Evolutionary conservation across 2,888 invertebrate genomes (phyloP).

Genomic region (Entomobrya proxima): DNA sequence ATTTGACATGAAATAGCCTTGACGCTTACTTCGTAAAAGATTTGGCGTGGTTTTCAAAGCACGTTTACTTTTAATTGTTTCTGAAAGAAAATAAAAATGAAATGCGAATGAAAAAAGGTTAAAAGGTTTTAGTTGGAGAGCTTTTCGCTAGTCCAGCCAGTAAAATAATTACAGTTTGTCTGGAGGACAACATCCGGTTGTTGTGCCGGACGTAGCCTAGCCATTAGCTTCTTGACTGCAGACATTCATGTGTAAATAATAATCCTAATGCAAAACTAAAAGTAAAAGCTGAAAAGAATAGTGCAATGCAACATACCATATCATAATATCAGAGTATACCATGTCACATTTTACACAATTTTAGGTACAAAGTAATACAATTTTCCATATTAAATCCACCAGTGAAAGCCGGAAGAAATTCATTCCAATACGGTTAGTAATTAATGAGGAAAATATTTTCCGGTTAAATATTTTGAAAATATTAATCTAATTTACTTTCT

Average conservation of each 20-base stretch:
- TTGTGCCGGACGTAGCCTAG: too few relatives aligned
- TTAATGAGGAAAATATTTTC: too few relatives aligned
- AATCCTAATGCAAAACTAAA: background rate
- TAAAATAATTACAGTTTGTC: background rate
- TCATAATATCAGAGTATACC: background rate
- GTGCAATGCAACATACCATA: slow-evolving; percentile 1
- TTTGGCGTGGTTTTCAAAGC: background rate
- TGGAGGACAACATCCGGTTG: background rate
- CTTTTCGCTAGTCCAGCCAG: too few relatives aligned
- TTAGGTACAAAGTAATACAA: background rate
- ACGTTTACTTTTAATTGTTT: background rate
- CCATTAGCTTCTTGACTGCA: background rate
- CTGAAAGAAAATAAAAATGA: background rate
- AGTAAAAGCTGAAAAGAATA: background rate
- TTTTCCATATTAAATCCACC: too few relatives aligned
- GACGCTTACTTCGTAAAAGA: background rate
- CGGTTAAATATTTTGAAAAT: too few relatives aligned
- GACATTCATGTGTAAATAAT: background rate
- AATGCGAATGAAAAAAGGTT: background rate
- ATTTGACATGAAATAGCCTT: background rate
- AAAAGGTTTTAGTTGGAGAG: too few relatives aligned
- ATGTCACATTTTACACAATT: too few relatives aligned
- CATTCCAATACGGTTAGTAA: too few relatives aligned
- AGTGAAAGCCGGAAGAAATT: too few relatives aligned
- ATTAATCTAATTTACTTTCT: too few relatives aligned